phyloP scores from a whole-genome alignment of 2,113 vertebrate genomes.

The Lophius piscatorius region DNA sequence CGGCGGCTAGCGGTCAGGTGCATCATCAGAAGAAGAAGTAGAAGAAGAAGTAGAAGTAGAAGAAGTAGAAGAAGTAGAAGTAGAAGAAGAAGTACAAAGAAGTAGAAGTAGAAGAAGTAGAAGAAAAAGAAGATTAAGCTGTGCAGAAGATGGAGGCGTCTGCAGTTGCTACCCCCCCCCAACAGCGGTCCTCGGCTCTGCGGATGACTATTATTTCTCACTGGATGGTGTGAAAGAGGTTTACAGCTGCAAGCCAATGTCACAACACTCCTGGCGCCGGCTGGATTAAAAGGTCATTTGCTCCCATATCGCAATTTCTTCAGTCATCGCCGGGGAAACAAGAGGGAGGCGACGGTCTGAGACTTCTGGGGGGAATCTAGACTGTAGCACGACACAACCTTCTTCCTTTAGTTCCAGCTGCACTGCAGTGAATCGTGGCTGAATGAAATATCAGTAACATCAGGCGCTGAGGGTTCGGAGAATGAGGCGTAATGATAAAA shows the following conservation, averaged over 20 bases:
- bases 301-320: constrained; percentile 13
- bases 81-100: too few species aligned
- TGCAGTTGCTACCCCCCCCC: too few species aligned
- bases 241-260: constrained; percentile 35
- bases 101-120: too few species aligned
- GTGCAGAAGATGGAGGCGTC: too few species aligned
- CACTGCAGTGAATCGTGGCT: constrained; percentile 46
- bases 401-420: constrained; percentile 54
- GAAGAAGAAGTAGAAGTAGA: too few species aligned
- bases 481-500: constrained; percentile 68
- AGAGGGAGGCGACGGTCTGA: too few species aligned
- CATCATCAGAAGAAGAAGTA: too few species aligned
- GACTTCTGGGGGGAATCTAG: too few species aligned
- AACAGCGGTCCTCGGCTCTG: background rate
- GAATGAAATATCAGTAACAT: constrained; percentile 67
- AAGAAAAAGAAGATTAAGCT: too few species aligned
- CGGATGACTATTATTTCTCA: constrained; percentile 1
- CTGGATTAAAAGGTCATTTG: constrained; percentile 58
- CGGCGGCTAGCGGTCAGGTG: too few species aligned
- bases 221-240: constrained; percentile 14
- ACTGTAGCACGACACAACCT: background rate
- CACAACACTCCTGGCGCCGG: constrained; percentile 21
- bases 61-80: too few species aligned
- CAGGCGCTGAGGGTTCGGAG: constrained; percentile 34
- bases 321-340: constrained; percentile 7